Evolutionary conservation across 2,888 invertebrate genomes (phyloP), one percentile per base, ranked within the genome.

Genomic region (Dichetophora obliterata): DNA sequence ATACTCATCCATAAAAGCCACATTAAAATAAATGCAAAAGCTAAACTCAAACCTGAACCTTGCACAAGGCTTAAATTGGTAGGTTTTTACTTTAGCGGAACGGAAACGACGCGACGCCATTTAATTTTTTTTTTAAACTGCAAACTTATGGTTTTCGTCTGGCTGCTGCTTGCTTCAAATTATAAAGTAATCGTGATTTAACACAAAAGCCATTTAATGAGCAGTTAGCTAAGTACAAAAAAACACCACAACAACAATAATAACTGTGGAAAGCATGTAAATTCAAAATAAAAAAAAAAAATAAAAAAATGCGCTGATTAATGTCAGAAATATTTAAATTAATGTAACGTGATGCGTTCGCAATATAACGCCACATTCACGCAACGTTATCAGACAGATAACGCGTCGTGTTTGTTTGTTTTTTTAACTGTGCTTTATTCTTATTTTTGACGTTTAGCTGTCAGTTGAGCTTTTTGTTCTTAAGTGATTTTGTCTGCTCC

Each of bases 291-390:
- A 16, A 48, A 48, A 27, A 48, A 27, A 48, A 69, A 50, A 16
- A 68, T 8, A 57, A 19, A 70, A 52, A 14, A 59, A 61, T 61
- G 48, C 43, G 72, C 43, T 48, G 72, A 61, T 61, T 34, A 61
- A 72, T 72, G 43, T 61, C 59, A 34, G 61, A 72, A 72, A 43
- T 22, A 61, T 72, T 72, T 59, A 37, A 72, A 72, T 72, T 65
- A 73, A 63, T 48, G 65, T 65, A 73, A 73, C 50, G 65, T 65
- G 27, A 65, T 16, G 50, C 63, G 31, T 50, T n/a, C 8, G 70
- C 22, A 34, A 31, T 27, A 54, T 19, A 37, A 66, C 37, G 52
- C 37, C 59, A 34, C 37, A 43, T 22, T 22, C 24, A 52, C 54
- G 52, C 54, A 14, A 70, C 70, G 70, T 54, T 54, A 22, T 31